A percentile compares a stretch with the other conserved stretches of the same genome.
Conservation (phyloP, 2,113 vertebrate species). For the Hydrolagus affinis region DNA sequence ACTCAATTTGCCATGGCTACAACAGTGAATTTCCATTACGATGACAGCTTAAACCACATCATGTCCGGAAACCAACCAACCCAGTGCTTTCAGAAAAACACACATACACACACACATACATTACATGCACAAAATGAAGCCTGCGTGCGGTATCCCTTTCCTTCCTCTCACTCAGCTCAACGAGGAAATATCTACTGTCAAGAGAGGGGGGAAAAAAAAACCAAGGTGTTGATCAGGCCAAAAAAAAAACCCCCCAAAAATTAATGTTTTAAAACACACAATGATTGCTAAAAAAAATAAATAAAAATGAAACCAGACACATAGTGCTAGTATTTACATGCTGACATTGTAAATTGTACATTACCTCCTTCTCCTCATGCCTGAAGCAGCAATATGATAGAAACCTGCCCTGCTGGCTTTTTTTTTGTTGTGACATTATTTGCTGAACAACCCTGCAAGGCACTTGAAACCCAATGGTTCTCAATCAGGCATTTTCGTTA, state of each 20-base stretch:
- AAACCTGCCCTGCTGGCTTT: neutral
- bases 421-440: neutral
- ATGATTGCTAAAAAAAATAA: neutral
- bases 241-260: too few species aligned
- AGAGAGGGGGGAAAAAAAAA: neutral
- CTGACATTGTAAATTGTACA: too few species aligned
- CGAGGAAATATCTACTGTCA: constrained; percentile 18
- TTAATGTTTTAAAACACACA: too few species aligned
- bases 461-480: constrained; percentile 18
- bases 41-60: constrained; percentile 77
- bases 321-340: neutral
- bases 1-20: constrained; percentile 79
- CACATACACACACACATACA: constrained; percentile 62
- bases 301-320: neutral
- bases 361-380: neutral
- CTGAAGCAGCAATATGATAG: neutral
- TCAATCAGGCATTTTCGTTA: constrained; percentile 29
- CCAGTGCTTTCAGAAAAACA: constrained; percentile 63
- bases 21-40: constrained; percentile 80
- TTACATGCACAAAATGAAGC: constrained; percentile 53
- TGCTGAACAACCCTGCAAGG: constrained; percentile 5
- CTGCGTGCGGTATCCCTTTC: constrained; percentile 42
- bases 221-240: neutral
- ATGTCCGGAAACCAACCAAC: constrained; percentile 77
- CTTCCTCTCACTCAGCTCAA: constrained; percentile 51